Conservation (phyloP, 2,113 vertebrate genomes). For the Hippocampus guttulatus region DNA sequence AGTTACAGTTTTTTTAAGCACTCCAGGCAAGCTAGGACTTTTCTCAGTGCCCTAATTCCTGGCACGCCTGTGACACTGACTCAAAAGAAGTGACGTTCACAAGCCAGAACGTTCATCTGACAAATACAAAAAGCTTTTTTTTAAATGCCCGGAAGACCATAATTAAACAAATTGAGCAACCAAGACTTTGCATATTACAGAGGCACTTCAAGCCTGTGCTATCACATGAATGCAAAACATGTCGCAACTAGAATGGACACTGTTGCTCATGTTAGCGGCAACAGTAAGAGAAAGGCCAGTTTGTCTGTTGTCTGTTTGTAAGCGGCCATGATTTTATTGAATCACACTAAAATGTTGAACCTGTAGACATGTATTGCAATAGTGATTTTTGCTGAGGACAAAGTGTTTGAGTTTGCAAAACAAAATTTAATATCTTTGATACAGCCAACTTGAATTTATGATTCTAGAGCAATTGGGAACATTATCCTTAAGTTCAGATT, state of each 20-base stretch:
- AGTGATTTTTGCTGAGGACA: background rate
- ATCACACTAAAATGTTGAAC: background rate
- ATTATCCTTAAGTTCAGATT: background rate
- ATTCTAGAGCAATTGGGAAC: too few relatives aligned
- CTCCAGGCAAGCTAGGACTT: background rate
- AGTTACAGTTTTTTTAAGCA: background rate
- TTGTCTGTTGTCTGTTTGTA: background rate
- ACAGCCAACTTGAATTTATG: too few relatives aligned
- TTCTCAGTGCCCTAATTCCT: background rate
- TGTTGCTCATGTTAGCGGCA: background rate
- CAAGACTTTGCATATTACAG: background rate
- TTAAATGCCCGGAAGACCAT: background rate
- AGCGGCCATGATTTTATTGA: background rate
- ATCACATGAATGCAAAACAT: constrained; percentile 1
- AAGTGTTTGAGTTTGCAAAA: background rate
- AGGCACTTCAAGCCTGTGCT: background rate
- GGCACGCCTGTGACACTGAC: background rate
- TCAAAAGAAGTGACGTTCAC: background rate
- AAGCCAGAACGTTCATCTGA: background rate
- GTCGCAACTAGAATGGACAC: background rate
- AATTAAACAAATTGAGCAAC: background rate
- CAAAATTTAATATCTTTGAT: too few relatives aligned
- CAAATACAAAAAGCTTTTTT: background rate
- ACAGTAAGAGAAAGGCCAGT: background rate
- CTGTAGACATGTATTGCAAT: background rate